Evolutionary conservation across 2,888 invertebrate genomes (phyloP).

Genomic region (Nomada lathburiana): DNA sequence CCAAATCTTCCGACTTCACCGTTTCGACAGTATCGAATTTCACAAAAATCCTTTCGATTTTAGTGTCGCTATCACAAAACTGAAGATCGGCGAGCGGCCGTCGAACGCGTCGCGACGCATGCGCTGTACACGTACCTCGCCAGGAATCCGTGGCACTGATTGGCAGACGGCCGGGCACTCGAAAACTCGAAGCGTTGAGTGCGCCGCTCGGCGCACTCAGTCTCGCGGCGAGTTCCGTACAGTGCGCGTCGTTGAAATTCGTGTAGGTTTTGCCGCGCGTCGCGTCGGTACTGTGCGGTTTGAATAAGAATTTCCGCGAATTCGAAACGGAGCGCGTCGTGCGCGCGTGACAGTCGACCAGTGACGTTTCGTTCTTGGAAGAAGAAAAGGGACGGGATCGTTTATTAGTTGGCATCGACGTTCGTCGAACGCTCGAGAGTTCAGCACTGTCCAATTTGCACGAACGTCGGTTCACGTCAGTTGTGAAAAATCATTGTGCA

Average conservation of each 20-base stretch:
- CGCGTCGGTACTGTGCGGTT: neutral
- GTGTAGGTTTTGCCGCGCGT: neutral
- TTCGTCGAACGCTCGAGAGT: constrained; percentile 25
- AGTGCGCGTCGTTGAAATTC: neutral
- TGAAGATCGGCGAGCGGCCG: constrained; percentile 30
- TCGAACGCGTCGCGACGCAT: constrained; percentile 25
- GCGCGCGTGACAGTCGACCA: constrained; percentile 28
- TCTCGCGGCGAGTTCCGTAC: constrained; percentile 66
- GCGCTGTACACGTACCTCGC: constrained; percentile 38
- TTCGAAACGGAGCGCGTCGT: neutral
- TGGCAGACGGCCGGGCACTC: constrained; percentile 41
- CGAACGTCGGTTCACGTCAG: neutral
- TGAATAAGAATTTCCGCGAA: constrained; percentile 19
- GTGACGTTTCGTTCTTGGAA: constrained; percentile 2
- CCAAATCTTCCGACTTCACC: too few species aligned
- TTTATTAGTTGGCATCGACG: constrained; percentile 19
- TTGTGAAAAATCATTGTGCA: constrained; percentile 32
- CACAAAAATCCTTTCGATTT: too few species aligned
- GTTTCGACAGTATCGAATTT: too few species aligned
- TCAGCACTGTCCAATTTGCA: constrained; percentile 6
- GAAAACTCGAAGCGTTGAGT: constrained; percentile 35
- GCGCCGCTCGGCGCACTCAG: constrained; percentile 58
- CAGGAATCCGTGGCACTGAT: constrained; percentile 47
- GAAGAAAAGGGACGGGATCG: neutral
- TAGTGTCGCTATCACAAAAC: neutral